Conservation (phyloP, 2,797 vertebrate genomes). For the Gambelia wislizenii region DNA sequence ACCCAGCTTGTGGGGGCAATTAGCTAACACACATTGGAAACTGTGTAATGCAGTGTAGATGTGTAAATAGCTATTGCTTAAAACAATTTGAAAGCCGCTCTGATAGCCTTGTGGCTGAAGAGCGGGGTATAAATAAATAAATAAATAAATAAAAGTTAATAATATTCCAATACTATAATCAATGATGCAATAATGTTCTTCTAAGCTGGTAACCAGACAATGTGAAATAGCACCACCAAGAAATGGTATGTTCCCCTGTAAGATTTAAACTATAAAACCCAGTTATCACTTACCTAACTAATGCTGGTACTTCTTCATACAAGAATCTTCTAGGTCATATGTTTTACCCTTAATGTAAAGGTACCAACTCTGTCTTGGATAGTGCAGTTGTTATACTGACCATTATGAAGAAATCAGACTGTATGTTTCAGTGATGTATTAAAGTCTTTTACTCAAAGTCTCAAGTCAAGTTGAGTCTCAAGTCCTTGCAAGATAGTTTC, state of each 20-base stretch:
- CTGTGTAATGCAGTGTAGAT: too few relatives aligned
- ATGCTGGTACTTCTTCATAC: slow-evolving; percentile 53
- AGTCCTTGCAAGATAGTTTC: too few relatives aligned
- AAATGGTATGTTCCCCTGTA: slow-evolving; percentile 55
- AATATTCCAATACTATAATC: slow-evolving; percentile 55
- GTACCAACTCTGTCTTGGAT: slow-evolving; percentile 43
- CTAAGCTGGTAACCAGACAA: slow-evolving; percentile 62
- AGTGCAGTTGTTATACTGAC: background rate
- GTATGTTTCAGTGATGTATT: too few relatives aligned
- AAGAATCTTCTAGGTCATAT: slow-evolving; percentile 41
- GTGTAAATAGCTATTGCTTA: too few relatives aligned
- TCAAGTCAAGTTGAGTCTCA: too few relatives aligned
- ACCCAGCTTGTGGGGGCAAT: too few relatives aligned
- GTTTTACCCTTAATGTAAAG: slow-evolving; percentile 34
- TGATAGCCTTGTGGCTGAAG: too few relatives aligned
- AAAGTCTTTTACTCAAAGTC: too few relatives aligned
- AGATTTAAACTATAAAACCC: slow-evolving; percentile 54
- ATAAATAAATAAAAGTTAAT: too few relatives aligned
- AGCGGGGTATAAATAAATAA: too few relatives aligned
- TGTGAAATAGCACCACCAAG: slow-evolving; percentile 68
- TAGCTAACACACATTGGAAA: too few relatives aligned
- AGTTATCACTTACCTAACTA: slow-evolving; percentile 63
- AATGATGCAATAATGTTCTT: slow-evolving; percentile 63
- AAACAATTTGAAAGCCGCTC: too few relatives aligned
- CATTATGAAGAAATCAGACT: slow-evolving; percentile 31